These are phyloP conservation scores for Acanthochromis polyacanthus DNA, from an alignment of 2,113 vertebrate genomes.

Conservation along the genomic window DNA sequence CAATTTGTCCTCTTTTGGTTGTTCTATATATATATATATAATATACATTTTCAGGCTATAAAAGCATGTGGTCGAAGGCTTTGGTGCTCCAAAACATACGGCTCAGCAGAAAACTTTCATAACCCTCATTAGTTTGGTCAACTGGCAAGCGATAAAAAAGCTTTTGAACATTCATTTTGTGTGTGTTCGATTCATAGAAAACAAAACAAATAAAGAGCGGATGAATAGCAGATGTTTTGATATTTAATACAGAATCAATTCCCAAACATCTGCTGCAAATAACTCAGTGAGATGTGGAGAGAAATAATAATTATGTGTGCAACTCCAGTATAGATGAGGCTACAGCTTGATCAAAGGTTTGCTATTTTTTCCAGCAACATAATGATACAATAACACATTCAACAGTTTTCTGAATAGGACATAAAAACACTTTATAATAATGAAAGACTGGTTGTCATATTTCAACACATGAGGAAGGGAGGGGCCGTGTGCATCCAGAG, in stretches of 20 bases:
- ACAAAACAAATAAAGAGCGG: conserved; percentile 74
- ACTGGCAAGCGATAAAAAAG: conserved; percentile 81
- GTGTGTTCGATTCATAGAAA: conserved; percentile 76
- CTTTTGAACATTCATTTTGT: conserved; percentile 62
- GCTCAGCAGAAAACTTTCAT: conserved; percentile 65
- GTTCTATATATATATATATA: conserved; percentile 34
- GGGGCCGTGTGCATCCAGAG: conserved; percentile 11
- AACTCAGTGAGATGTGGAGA: conserved; percentile 35
- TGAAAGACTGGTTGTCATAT: not conserved
- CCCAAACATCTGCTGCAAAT: conserved; percentile 79
- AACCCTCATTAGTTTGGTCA: conserved; percentile 75
- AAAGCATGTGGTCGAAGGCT: conserved; percentile 56
- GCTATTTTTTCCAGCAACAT: conserved; percentile 20
- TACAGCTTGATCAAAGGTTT: conserved; percentile 37
- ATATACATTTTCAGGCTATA: conserved; percentile 25
- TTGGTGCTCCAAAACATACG: conserved; percentile 53
- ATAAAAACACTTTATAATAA: conserved; percentile 29
- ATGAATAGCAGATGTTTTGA: conserved; percentile 79
- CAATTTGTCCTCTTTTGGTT: conserved; percentile 30
- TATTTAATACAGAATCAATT: conserved; percentile 72
- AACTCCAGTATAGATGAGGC: conserved; percentile 51
- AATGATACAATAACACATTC: conserved; percentile 19
- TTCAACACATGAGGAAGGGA: conserved; percentile 15
- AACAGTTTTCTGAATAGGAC: not conserved
- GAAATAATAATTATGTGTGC: conserved; percentile 53